A percentile compares a stretch with the other conserved stretches of the same genome.
Evolutionary conservation across 1,140 invertebrate genomes (phyloP).

Genomic region (Anoplophora glabripennis): DNA sequence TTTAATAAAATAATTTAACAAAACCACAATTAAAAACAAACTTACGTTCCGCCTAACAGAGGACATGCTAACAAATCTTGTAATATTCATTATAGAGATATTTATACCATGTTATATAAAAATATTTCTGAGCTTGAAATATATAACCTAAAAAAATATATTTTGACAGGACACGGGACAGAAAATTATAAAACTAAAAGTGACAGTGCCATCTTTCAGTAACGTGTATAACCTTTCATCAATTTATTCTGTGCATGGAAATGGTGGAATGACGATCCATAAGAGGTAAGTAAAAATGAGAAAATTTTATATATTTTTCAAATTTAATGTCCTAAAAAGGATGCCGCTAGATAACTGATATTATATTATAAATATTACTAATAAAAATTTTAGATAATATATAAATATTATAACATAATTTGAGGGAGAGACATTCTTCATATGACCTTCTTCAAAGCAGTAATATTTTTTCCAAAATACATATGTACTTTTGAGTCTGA

Average conservation of each 20-base stretch:
- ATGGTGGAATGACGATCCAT: constrained; percentile 18
- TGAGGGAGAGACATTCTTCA: constrained; percentile 28
- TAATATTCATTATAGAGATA: no score
- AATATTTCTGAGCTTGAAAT: no score
- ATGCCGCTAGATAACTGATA: not conserved
- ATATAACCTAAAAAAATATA: constrained; percentile 1
- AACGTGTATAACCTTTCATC: not conserved
- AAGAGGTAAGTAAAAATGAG: constrained; percentile 1
- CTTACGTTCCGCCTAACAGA: no score
- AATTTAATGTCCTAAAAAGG: not conserved
- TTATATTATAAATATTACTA: no score
- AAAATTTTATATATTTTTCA: not conserved
- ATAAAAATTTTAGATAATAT: no score
- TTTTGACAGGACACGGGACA: not conserved
- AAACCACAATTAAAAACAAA: no score
- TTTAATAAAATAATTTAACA: not conserved
- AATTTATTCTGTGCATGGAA: constrained; percentile 2
- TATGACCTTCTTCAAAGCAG: constrained; percentile 16
- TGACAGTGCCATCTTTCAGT: not conserved
- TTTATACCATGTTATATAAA: no score
- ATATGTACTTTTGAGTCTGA: not conserved
- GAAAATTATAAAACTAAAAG: constrained; percentile 4
- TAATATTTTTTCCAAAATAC: constrained; percentile 6
- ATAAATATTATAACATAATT: constrained; percentile 5
- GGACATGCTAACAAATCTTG: no score